Conservation (phyloP, 1,140 invertebrate genomes). For the Euborellia annulipes region DNA sequence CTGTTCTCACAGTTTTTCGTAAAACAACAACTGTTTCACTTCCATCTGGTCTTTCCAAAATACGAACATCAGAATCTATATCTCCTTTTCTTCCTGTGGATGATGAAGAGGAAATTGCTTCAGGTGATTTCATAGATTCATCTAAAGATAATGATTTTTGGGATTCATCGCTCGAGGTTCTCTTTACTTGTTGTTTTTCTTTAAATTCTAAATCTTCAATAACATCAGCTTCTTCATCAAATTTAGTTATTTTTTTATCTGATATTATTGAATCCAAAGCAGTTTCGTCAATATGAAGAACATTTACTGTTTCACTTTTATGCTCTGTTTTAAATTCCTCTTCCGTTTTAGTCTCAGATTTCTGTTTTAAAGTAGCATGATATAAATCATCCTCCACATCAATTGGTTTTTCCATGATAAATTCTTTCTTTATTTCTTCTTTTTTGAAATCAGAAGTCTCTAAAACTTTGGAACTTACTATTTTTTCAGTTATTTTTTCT, state of each 20-base stretch:
- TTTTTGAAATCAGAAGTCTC: slow-evolving; percentile 11
- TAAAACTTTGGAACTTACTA: slow-evolving; percentile 16
- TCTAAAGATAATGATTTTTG: slow-evolving; percentile 21
- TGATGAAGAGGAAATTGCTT: slow-evolving; percentile 24
- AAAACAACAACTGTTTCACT: slow-evolving; percentile 21
- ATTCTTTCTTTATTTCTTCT: no score
- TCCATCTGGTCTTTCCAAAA: slow-evolving; percentile 11
- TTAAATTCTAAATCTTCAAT: slow-evolving; percentile 6
- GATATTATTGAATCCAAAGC: background rate
- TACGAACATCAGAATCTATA: background rate
- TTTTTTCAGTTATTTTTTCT: slow-evolving; percentile 15
- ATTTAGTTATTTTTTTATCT: slow-evolving; percentile 2
- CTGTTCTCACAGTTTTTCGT: slow-evolving; percentile 15
- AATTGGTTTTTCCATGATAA: no score
- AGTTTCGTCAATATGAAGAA: slow-evolving; percentile 10
- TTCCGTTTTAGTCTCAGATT: slow-evolving; percentile 12
- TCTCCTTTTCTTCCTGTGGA: background rate
- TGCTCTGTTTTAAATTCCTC: slow-evolving; percentile 7
- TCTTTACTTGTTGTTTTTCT: slow-evolving; percentile 15
- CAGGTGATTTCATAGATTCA: slow-evolving; percentile 25
- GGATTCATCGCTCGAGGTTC: slow-evolving; percentile 25
- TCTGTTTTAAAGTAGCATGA: slow-evolving; percentile 10
- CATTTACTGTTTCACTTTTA: slow-evolving; percentile 5
- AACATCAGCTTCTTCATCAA: slow-evolving; percentile 3
- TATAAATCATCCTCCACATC: no score